Conservation (phyloP, 2,113 vertebrate species). For the Sardina pilchardus region DNA sequence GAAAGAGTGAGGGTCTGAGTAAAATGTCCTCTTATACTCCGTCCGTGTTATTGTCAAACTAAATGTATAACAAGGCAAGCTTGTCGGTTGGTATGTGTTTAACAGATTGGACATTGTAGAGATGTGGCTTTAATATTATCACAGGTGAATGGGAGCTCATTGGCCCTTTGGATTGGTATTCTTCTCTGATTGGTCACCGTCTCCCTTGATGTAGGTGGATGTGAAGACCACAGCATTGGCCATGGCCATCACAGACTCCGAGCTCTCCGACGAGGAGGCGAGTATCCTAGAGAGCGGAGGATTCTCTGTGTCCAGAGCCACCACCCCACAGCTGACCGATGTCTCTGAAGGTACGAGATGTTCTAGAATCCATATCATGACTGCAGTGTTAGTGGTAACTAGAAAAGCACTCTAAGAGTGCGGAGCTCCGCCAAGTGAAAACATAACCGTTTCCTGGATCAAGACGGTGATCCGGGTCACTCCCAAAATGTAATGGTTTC, state of each 20-base stretch:
- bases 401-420: too few species aligned
- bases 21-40: neutral
- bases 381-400: too few species aligned
- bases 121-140: neutral
- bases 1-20: neutral
- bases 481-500: too few species aligned
- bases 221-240: conserved; percentile 92
- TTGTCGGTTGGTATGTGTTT: neutral
- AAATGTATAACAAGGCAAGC: neutral
- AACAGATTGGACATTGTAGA: too few species aligned
- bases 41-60: neutral
- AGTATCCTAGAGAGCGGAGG: conserved; percentile 97
- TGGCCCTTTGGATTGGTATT: neutral
- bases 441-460: too few species aligned
- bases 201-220: conserved; percentile 63
- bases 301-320: conserved; percentile 95
- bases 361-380: neutral
- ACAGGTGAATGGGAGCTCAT: neutral
- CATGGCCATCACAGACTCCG: conserved; percentile 96
- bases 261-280: conserved; percentile 95
- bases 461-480: too few species aligned
- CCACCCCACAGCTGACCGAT: conserved; percentile 91
- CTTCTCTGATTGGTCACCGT: too few species aligned
- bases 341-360: conserved; percentile 85
- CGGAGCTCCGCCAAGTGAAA: too few species aligned